Base-by-base conservation (phyloP, 1,140 invertebrate species). In the Rhagoletis zephyria region DNA sequence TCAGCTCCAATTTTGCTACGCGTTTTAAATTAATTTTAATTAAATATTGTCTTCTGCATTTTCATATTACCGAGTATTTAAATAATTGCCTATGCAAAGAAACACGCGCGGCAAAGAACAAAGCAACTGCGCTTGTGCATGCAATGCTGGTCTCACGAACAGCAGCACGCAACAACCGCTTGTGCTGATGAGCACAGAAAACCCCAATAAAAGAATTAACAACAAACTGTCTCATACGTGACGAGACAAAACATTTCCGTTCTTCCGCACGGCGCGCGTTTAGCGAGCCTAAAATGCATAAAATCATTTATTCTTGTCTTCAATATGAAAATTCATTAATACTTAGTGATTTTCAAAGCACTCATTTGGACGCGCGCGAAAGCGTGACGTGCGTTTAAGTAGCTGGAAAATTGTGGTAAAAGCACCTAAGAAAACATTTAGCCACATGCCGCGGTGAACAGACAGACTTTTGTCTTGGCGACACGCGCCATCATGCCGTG, bases 351-450 rank as follows among this genome's bases (percentile, higher is more conserved):
- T 74, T 51, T 74, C 45, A 74, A 74, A 74, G 30, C 30, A 30
- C 30, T 30, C 30, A 0, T 30, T 74, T 74, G n/a, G 70, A 74
- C 7, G 45, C 45, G 70, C 61, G n/a, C 70, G 42, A 45, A 74
- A n/a, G 70, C 70, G 70, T 74, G 70, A 74, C 70, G 70, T 74
- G 70, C 48, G 70, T n/a, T 48, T 42, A 51, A 74, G 70, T 74
- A 74, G 70, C 70, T 74, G 45, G 16, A 74, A 48, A 74, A 42
- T 48, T 45, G 14, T 48, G n/a, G 30, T 74, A 19, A 65, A 65
- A 65, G 7, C 45, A 42, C 48, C 40, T 74, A 74, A 74, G 45
- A 74, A 74, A 42, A 30, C 64, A 30, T 65, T 30, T 65, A 30
- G 9, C 67, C 14, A 1, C 10, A 42, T 45, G 42, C 67, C 67